Evolutionary conservation across 2,113 vertebrate species (phyloP).

Genomic region (Corapipo altera): DNA sequence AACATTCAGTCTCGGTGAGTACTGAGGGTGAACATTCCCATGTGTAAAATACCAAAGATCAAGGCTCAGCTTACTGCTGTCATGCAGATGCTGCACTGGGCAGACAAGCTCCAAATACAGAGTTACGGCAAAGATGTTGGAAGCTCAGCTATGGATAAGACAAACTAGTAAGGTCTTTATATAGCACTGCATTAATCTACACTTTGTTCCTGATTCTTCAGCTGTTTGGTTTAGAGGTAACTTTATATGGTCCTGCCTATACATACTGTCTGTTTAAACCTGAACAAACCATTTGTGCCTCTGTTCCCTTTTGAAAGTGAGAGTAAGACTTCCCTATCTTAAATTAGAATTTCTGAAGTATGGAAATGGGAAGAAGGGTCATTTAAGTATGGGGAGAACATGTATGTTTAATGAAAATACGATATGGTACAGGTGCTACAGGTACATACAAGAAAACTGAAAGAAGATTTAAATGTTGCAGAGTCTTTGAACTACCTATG

Average conservation of each 20-base stretch:
- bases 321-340: neutral
- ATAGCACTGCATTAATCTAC: neutral
- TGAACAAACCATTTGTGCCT: neutral
- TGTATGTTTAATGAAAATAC: neutral
- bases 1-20: neutral
- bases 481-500: conserved; percentile 8
- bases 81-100: neutral
- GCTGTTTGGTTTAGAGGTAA: neutral
- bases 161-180: neutral
- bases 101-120: neutral
- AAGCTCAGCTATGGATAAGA: neutral
- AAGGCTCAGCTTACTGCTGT: neutral
- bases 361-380: neutral
- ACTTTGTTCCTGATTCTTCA: neutral
- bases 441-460: neutral
- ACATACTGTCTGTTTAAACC: neutral
- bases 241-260: neutral
- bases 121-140: neutral
- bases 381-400: neutral
- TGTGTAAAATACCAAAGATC: neutral
- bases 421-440: neutral
- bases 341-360: neutral
- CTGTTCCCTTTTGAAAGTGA: neutral
- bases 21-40: neutral
- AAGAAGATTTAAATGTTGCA: neutral